Evolutionary conservation across 2,888 invertebrate genomes (phyloP).

Genomic region (Omphaloscelis lunosa): DNA sequence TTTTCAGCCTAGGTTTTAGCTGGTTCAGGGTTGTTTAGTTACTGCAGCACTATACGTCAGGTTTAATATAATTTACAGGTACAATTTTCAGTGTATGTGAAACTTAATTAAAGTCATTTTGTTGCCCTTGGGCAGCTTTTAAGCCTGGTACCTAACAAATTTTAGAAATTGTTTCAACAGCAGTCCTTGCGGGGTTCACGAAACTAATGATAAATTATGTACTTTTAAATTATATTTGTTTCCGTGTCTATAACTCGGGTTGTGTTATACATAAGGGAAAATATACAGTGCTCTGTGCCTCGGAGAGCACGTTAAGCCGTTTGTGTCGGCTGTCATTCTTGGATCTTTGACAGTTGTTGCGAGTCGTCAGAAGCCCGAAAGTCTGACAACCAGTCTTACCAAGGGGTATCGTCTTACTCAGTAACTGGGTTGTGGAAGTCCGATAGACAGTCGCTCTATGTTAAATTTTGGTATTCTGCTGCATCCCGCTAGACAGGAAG

Average conservation of each 20-base stretch:
- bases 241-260: no score
- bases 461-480: neutral
- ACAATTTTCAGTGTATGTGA: conserved; percentile 13
- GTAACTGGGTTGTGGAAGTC: neutral
- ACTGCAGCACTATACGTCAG: conserved; percentile 40
- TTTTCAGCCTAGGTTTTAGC: conserved; percentile 47
- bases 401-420: neutral
- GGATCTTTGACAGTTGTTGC: neutral
- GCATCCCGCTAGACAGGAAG: neutral
- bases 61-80: conserved; percentile 42
- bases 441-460: neutral
- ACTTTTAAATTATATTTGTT: no score
- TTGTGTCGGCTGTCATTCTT: neutral
- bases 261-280: no score
- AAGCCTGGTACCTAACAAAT: neutral
- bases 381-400: neutral
- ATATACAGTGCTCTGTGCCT: no score
- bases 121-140: conserved; percentile 9
- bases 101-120: conserved; percentile 41
- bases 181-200: neutral
- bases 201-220: neutral
- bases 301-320: neutral
- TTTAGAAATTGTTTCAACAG: conserved; percentile 8
- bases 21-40: conserved; percentile 42
- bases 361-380: neutral